Percentiles rank a stretch among this genome's conserved stretches.
These are phyloP conservation scores for Watsonalla binaria DNA, from an alignment of 2,888 invertebrate genomes.

Conservation along the genomic window DNA sequence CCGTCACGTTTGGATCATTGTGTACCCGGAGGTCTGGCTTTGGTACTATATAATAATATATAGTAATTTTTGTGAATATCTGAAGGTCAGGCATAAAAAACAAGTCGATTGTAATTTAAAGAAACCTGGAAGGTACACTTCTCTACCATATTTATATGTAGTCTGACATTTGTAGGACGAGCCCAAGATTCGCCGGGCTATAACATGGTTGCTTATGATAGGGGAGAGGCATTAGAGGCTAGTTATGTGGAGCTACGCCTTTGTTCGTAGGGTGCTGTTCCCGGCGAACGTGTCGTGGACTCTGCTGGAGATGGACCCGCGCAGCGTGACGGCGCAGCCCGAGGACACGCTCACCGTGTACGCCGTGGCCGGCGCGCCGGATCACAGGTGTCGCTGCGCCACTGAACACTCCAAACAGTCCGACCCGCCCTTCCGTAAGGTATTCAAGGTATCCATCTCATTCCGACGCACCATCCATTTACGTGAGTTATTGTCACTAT, in stretches of 20 bases:
- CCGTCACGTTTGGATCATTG: too few relatives aligned
- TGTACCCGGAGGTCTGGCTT: too few relatives aligned
- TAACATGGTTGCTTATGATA: too few relatives aligned
- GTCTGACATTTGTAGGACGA: too few relatives aligned
- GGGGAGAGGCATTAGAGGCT: neutral
- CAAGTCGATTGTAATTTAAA: too few relatives aligned
- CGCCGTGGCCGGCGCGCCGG: constrained; percentile 60
- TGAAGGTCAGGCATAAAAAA: too few relatives aligned
- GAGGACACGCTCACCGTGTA: constrained; percentile 91
- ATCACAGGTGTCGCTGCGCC: constrained; percentile 53
- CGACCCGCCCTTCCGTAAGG: constrained; percentile 67
- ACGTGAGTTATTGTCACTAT: neutral
- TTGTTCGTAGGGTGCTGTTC: constrained; percentile 85
- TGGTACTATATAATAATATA: too few relatives aligned
- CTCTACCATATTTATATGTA: too few relatives aligned
- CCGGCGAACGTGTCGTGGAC: constrained; percentile 94
- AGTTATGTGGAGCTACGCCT: neutral
- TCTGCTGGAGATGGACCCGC: constrained; percentile 94
- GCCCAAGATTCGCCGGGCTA: too few relatives aligned
- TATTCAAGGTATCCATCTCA: constrained; percentile 58
- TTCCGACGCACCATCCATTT: constrained; percentile 3
- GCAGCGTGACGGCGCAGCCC: constrained; percentile 94
- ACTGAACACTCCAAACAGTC: constrained; percentile 1
- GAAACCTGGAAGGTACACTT: too few relatives aligned
- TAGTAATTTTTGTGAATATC: too few relatives aligned